phyloP scores from a whole-genome alignment of 2,888 invertebrate species.

The Agrochola litura region DNA sequence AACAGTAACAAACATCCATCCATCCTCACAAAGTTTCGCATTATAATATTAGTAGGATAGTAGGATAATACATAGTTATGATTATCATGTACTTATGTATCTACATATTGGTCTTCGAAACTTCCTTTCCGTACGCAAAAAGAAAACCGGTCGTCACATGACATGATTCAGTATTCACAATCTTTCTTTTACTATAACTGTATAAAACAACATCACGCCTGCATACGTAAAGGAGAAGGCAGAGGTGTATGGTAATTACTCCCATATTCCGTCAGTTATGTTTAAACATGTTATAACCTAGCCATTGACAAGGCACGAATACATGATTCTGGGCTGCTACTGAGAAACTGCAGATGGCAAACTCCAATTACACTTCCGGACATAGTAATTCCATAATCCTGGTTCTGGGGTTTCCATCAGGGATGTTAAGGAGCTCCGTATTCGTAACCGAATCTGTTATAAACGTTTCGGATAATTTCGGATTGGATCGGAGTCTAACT shows the following conservation, averaged over 20 bases:
- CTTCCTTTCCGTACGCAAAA: background rate
- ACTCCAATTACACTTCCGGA: no score
- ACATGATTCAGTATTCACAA: background rate
- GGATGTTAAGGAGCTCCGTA: no score
- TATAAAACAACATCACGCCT: background rate
- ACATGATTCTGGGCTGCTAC: background rate
- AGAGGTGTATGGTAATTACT: background rate
- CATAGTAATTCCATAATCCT: no score
- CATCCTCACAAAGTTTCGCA: no score
- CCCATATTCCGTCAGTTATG: background rate
- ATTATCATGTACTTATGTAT: background rate
- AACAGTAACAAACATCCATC: no score
- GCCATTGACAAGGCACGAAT: background rate
- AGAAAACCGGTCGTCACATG: constrained; percentile 2
- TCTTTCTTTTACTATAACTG: constrained; percentile 7
- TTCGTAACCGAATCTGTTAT: no score
- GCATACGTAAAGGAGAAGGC: background rate
- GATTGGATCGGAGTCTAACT: no score
- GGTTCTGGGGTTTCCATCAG: no score
- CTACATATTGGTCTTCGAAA: background rate
- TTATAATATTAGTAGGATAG: no score
- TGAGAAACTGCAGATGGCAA: background rate
- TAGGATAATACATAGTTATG: no score
- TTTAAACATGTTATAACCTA: background rate
- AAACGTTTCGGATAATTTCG: no score